Evolutionary conservation across 2,113 vertebrate genomes (phyloP).

Genomic region (Bothrops jararaca): DNA sequence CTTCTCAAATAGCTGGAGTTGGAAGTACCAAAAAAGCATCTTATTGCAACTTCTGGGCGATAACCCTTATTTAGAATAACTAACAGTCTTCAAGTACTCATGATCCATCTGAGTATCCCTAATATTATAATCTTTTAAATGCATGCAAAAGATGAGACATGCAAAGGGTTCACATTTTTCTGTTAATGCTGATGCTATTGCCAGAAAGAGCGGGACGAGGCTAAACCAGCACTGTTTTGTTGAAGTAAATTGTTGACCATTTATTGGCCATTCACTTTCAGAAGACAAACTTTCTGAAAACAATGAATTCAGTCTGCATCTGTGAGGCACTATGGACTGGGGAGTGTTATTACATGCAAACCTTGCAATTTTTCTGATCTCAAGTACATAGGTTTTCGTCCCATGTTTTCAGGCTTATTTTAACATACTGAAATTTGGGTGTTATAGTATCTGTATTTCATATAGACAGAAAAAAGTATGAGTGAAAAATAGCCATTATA

Average conservation of each 20-base stretch:
- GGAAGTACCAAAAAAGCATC: background rate
- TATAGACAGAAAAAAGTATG: slow-evolving; percentile 32
- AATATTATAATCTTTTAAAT: slow-evolving; percentile 47
- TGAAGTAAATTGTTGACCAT: slow-evolving; percentile 46
- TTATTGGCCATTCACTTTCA: slow-evolving; percentile 46
- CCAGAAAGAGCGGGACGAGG: slow-evolving; percentile 40
- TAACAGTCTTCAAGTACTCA: slow-evolving; percentile 16
- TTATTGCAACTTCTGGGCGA: background rate
- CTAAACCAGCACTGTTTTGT: slow-evolving; percentile 43
- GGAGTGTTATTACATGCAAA: background rate
- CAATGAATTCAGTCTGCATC: slow-evolving; percentile 71
- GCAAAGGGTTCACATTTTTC: slow-evolving; percentile 44
- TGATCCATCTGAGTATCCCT: slow-evolving; percentile 27
- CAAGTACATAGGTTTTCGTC: background rate
- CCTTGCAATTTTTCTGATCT: slow-evolving; percentile 38
- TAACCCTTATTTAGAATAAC: slow-evolving; percentile 3
- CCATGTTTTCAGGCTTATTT: slow-evolving; percentile 20
- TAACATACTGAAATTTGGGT: slow-evolving; percentile 33
- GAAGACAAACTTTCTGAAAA: slow-evolving; percentile 67
- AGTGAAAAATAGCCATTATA: slow-evolving; percentile 64
- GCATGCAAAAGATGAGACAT: slow-evolving; percentile 37
- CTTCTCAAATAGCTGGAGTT: background rate
- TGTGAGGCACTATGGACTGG: slow-evolving; percentile 59
- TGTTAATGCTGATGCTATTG: slow-evolving; percentile 51
- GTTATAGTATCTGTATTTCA: slow-evolving; percentile 33